Conservation (phyloP, 2,113 vertebrate species). For the Hippolais icterina region DNA sequence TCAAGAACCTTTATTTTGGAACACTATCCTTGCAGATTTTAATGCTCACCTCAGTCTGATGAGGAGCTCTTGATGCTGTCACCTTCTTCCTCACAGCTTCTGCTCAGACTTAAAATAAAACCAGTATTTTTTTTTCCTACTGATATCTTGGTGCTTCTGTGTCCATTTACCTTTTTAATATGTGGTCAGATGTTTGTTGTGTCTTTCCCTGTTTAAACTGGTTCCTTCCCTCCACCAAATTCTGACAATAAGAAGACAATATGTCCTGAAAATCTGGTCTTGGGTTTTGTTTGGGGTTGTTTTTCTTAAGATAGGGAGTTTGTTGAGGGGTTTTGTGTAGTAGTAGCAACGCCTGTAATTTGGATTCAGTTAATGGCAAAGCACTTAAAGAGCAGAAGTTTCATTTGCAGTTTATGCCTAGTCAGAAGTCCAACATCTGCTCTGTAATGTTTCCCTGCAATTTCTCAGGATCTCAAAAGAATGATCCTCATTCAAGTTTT, state of each 20-base stretch:
- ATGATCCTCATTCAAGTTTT: neutral
- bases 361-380: neutral
- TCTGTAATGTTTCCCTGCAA: neutral
- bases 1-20: neutral
- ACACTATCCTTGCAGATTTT: neutral
- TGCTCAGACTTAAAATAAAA: neutral
- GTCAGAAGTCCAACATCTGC: neutral
- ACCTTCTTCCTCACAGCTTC: neutral
- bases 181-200: accelerated
- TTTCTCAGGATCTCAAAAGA: neutral
- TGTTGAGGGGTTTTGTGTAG: accelerated
- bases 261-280: neutral
- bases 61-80: neutral
- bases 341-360: neutral
- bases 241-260: neutral
- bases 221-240: neutral
- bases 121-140: neutral
- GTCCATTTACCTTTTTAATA: neutral
- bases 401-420: neutral
- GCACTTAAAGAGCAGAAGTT: neutral
- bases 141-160: neutral
- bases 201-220: neutral
- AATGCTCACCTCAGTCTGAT: neutral
- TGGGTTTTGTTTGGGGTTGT: neutral
- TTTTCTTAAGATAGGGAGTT: neutral